These are phyloP conservation scores for Dryobotodes eremita DNA, from an alignment of 2,888 invertebrate species.

Conservation along the genomic window DNA sequence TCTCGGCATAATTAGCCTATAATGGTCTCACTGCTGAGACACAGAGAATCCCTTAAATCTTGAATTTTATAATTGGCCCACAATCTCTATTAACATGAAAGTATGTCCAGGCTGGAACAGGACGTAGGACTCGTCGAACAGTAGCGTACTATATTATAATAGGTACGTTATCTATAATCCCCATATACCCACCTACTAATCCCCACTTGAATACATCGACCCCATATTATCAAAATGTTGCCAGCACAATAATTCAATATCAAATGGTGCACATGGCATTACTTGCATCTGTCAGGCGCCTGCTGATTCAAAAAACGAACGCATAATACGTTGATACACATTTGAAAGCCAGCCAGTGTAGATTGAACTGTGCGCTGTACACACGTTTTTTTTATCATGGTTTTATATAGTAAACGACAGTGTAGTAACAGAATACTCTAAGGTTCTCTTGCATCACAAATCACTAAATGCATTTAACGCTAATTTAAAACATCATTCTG, in stretches of 20 bases:
- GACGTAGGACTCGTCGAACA: too few relatives aligned
- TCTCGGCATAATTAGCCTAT: background rate
- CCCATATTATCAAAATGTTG: constrained; percentile 66
- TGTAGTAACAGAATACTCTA: background rate
- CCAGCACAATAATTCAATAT: constrained; percentile 77
- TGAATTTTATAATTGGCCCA: too few relatives aligned
- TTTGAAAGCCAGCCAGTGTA: constrained; percentile 70
- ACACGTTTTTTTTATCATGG: background rate
- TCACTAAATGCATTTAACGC: background rate
- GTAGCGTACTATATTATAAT: constrained; percentile 9
- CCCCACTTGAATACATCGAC: constrained; percentile 54
- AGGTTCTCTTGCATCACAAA: background rate
- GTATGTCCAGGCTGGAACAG: too few relatives aligned
- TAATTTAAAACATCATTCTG: background rate
- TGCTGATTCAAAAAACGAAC: constrained; percentile 87
- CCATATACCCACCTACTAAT: constrained; percentile 48
- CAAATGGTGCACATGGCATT: constrained; percentile 85
- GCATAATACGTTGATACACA: constrained; percentile 83
- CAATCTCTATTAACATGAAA: background rate
- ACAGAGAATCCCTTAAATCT: background rate
- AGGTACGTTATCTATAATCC: constrained; percentile 40
- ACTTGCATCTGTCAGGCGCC: constrained; percentile 88
- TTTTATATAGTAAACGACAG: background rate
- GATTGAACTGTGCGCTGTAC: constrained; percentile 47
- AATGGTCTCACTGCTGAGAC: too few relatives aligned